A percentile compares a stretch with the other conserved stretches of the same genome.
phyloP scores from a whole-genome alignment of 2,888 invertebrate genomes.

The Schizotus pectinicornis region DNA sequence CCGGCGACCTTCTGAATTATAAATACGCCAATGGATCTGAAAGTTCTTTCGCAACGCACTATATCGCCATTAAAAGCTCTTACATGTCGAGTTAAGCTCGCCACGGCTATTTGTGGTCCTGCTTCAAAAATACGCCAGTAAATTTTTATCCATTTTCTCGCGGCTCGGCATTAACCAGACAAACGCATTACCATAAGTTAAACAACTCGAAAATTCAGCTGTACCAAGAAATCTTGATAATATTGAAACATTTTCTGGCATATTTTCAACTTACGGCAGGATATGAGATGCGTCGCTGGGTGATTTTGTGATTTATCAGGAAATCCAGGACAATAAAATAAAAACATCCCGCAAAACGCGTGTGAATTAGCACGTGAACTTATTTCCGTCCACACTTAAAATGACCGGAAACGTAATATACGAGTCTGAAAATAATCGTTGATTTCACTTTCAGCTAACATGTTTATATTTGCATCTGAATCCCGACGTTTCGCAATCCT shows the following conservation, averaged over 20 bases:
- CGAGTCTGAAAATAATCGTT: not conserved
- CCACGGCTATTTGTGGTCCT: too few species aligned
- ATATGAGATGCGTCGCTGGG: too few species aligned
- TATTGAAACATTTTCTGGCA: too few species aligned
- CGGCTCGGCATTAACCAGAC: too few species aligned
- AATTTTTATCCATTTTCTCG: too few species aligned
- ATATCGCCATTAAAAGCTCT: constrained; percentile 36
- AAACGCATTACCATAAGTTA: too few species aligned
- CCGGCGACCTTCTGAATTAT: constrained; percentile 35
- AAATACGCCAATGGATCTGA: constrained; percentile 37
- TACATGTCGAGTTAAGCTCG: not conserved
- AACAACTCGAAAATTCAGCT: too few species aligned
- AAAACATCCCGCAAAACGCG: not conserved
- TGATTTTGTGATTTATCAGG: too few species aligned
- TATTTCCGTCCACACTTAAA: constrained; percentile 29
- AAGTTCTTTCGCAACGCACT: constrained; percentile 36
- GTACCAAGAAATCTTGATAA: too few species aligned
- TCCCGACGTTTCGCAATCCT: not conserved
- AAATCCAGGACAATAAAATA: too few species aligned
- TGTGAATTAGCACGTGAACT: constrained; percentile 35
- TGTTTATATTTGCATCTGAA: not conserved
- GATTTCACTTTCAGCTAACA: constrained; percentile 3
- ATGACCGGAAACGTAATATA: constrained; percentile 22
- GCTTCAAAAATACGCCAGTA: too few species aligned
- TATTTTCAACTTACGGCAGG: too few species aligned